Conservation (phyloP, 2,888 invertebrate genomes). For the Deroplatys truncata region DNA sequence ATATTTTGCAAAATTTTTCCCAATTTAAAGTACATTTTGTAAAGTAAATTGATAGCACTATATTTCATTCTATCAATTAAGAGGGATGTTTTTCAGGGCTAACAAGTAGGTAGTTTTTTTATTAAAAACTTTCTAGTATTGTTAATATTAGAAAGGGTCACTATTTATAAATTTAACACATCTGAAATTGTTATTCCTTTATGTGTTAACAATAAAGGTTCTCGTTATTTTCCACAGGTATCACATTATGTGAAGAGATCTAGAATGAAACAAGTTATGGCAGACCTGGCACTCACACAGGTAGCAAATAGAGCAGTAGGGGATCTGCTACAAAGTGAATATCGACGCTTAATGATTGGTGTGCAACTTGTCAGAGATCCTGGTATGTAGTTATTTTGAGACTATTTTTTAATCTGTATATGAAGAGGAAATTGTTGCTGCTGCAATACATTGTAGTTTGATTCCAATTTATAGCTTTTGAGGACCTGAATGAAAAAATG, state of each 20-base stretch:
- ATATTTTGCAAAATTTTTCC: too few relatives aligned
- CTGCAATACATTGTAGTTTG: neutral
- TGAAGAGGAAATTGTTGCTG: neutral
- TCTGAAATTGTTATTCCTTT: too few relatives aligned
- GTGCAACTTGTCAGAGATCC: slow-evolving; percentile 92
- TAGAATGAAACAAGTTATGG: slow-evolving; percentile 87
- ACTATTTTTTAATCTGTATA: neutral
- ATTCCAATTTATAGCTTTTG: neutral
- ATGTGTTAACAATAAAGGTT: neutral
- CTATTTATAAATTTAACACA: too few relatives aligned
- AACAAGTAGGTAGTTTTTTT: too few relatives aligned
- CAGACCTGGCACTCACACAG: slow-evolving; percentile 88
- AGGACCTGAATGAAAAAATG: neutral
- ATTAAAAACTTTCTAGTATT: too few relatives aligned
- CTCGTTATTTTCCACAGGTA: slow-evolving; percentile 48
- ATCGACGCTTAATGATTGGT: slow-evolving; percentile 84
- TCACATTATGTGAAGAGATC: slow-evolving; percentile 73
- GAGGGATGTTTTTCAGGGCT: too few relatives aligned
- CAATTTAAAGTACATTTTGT: too few relatives aligned
- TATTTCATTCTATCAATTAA: too few relatives aligned
- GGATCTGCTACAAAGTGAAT: slow-evolving; percentile 83
- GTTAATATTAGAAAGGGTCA: too few relatives aligned
- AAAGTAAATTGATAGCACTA: too few relatives aligned
- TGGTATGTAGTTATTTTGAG: slow-evolving; percentile 50
- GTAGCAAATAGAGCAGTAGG: slow-evolving; percentile 81